A percentile compares a stretch with the other conserved stretches of the same genome.
Evolutionary conservation across 2,888 invertebrate species (phyloP).

Genomic region (Graphium colonna): DNA sequence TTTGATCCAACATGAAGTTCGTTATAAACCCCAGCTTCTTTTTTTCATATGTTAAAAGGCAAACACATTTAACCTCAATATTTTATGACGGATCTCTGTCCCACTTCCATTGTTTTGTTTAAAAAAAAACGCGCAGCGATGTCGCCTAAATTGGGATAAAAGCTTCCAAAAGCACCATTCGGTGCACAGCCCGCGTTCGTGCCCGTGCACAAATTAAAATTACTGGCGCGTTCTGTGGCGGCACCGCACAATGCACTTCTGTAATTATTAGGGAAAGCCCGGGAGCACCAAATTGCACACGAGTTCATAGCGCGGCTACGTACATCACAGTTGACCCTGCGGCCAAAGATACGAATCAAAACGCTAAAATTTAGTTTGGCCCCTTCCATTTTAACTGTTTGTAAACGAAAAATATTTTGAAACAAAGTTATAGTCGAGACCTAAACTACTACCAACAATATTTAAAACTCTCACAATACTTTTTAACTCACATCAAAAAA

Average conservation of each 20-base stretch:
- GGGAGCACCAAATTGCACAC: conserved; percentile 40
- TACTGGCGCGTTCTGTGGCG: conserved; percentile 52
- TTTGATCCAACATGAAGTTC: not conserved
- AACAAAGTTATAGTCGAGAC: too few species aligned
- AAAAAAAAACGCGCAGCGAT: not conserved
- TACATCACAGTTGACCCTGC: not conserved
- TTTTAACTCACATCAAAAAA: too few species aligned
- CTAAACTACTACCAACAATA: too few species aligned
- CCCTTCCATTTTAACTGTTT: too few species aligned
- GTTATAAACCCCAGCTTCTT: too few species aligned
- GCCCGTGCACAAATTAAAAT: conserved; percentile 49
- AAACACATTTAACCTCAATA: not conserved
- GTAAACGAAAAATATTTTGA: conserved; percentile 1
- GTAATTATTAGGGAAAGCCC: conserved; percentile 66
- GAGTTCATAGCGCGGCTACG: not conserved
- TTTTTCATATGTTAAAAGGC: not conserved
- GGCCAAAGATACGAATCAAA: not conserved
- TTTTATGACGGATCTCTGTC: not conserved
- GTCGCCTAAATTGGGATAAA: conserved; percentile 18
- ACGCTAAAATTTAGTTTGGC: conserved; percentile 2
- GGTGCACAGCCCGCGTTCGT: conserved; percentile 35
- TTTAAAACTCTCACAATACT: too few species aligned
- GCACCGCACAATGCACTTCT: conserved; percentile 61
- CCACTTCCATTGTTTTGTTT: conserved; percentile 2
- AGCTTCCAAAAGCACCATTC: conserved; percentile 42